A percentile compares a stretch with the other conserved stretches of the same genome.
phyloP scores from a whole-genome alignment of 2,888 invertebrate genomes.

The Drosophila koepferae region DNA sequence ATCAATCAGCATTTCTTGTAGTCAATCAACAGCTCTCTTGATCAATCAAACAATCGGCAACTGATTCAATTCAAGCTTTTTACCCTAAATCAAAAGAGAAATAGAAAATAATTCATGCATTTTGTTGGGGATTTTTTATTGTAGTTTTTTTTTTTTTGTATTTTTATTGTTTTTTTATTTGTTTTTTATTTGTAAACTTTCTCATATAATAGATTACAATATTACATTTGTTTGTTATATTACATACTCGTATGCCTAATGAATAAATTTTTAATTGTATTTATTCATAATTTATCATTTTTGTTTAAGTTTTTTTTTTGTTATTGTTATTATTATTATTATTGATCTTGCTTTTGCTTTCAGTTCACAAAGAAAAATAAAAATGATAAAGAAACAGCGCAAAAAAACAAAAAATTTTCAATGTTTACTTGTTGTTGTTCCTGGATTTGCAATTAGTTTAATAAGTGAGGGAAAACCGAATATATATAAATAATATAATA shows the following conservation, averaged over 20 bases:
- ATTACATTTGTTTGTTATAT: slow-evolving; percentile 32
- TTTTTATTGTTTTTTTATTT: slow-evolving; percentile 13
- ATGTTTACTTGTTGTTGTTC: neutral
- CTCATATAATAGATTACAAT: slow-evolving; percentile 36
- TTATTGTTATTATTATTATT: slow-evolving; percentile 1
- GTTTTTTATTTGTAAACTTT: slow-evolving; percentile 42
- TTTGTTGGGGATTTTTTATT: slow-evolving; percentile 9
- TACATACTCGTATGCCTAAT: slow-evolving; percentile 23
- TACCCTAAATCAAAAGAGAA: neutral
- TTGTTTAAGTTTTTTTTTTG: neutral
- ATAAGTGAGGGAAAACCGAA: neutral
- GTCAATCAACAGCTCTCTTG: no score
- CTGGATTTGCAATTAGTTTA: slow-evolving; percentile 1
- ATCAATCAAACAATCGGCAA: neutral
- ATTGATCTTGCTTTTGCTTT: slow-evolving; percentile 13
- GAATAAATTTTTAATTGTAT: slow-evolving; percentile 17
- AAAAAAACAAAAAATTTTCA: neutral
- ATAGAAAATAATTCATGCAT: neutral
- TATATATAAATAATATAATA: no score
- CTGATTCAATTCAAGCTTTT: neutral
- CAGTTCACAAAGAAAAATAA: slow-evolving; percentile 23
- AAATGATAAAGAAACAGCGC: slow-evolving; percentile 6
- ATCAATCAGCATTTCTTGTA: no score
- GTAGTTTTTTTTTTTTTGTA: slow-evolving; percentile 5
- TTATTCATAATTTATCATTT: slow-evolving; percentile 13